Conservation (phyloP, 1,140 invertebrate genomes). For the Stenopsyche tienmushanensis region DNA sequence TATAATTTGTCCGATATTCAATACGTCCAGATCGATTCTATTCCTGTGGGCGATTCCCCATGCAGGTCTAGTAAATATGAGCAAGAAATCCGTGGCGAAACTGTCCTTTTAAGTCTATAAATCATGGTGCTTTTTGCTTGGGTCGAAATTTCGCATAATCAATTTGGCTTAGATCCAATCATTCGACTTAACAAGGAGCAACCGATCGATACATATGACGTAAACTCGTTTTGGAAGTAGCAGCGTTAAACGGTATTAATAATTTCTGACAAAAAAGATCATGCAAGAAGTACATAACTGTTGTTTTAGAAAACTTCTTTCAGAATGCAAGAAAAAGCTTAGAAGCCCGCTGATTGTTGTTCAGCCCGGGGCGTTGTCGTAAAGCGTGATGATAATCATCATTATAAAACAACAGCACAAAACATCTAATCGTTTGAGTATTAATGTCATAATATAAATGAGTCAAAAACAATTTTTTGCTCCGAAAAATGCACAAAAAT, state of each 20-base stretch:
- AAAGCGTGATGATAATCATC: not conserved
- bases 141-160: too few species aligned
- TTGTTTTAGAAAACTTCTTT: not conserved
- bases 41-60: not conserved
- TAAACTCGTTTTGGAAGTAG: not conserved
- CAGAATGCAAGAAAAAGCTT: not conserved
- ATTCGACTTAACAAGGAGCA: too few species aligned
- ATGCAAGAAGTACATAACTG: too few species aligned
- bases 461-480: not conserved
- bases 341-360: not conserved
- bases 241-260: not conserved
- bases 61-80: not conserved
- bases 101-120: not conserved
- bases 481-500: too few species aligned
- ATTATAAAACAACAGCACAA: not conserved
- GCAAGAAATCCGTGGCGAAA: not conserved
- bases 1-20: not conserved
- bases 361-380: not conserved
- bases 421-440: not conserved
- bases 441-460: not conserved
- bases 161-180: too few species aligned
- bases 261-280: not conserved
- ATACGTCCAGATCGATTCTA: not conserved
- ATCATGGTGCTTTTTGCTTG: not conserved
- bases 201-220: too few species aligned